Evolutionary conservation across 2,113 vertebrate species (phyloP).

Genomic region (Petrocephalus zakoni): DNA sequence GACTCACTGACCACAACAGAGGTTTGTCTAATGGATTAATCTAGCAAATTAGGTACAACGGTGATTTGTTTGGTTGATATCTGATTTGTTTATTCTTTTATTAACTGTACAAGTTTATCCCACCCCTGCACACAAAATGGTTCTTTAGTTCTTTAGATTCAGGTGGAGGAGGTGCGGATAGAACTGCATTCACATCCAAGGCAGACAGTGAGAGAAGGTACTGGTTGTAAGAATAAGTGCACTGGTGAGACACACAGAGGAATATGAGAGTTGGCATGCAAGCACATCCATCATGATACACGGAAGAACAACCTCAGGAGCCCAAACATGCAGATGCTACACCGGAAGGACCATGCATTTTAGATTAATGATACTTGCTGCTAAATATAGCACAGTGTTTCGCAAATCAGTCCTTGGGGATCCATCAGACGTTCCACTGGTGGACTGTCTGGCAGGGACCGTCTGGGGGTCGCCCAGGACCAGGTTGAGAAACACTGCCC

Average conservation of each 20-base stretch:
- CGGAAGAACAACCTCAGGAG: slow-evolving; percentile 53
- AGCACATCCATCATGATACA: slow-evolving; percentile 60
- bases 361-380: neutral
- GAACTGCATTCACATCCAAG: slow-evolving; percentile 51
- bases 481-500: neutral
- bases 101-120: neutral
- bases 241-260: slow-evolving; percentile 55
- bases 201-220: slow-evolving; percentile 52
- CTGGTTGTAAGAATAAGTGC: slow-evolving; percentile 53
- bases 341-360: neutral
- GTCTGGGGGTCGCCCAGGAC: neutral
- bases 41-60: neutral
- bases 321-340: slow-evolving; percentile 54
- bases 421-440: neutral
- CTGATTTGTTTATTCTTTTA: neutral
- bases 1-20: neutral
- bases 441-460: neutral
- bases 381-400: neutral
- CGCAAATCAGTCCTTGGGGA: neutral
- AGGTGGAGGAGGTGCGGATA: slow-evolving; percentile 36
- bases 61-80: neutral
- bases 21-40: neutral
- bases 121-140: slow-evolving; percentile 54
- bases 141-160: slow-evolving; percentile 47
- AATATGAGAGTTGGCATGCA: slow-evolving; percentile 57